Conservation (phyloP, 2,797 vertebrate species). For the Cynopterus sphinx region DNA sequence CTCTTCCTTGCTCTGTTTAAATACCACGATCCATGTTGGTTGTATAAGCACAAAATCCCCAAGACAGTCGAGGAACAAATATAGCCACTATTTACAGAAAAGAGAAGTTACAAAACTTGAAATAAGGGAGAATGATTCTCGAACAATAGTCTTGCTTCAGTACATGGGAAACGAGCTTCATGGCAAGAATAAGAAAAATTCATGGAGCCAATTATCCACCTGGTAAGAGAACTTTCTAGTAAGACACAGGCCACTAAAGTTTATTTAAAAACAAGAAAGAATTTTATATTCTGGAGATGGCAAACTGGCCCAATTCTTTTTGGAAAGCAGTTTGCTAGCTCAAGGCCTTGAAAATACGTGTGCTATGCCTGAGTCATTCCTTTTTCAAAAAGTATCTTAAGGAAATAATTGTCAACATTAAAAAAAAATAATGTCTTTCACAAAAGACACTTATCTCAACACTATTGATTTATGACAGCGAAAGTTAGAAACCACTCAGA, state of each 20-base stretch:
- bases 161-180: not conserved
- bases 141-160: not conserved
- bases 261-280: not conserved
- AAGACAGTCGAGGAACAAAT: slow-evolving; percentile 48
- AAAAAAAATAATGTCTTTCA: not conserved
- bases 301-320: not conserved
- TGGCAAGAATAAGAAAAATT: not conserved
- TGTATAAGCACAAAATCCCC: slow-evolving; percentile 58
- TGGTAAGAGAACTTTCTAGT: not conserved
- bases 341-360: not conserved
- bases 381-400: not conserved
- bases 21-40: slow-evolving; percentile 63
- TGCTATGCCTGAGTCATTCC: not conserved
- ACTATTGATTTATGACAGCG: not conserved
- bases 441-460: not conserved
- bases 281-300: not conserved
- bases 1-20: slow-evolving; percentile 77
- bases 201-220: not conserved
- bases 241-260: not conserved
- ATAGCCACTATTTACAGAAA: not conserved
- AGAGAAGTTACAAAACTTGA: not conserved
- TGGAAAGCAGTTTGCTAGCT: not conserved
- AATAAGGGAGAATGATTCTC: not conserved
- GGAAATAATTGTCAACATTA: not conserved
- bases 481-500: not conserved